Evolutionary conservation across 2,113 vertebrate genomes (phyloP).

Genomic region (Dasypus novemcinctus): DNA sequence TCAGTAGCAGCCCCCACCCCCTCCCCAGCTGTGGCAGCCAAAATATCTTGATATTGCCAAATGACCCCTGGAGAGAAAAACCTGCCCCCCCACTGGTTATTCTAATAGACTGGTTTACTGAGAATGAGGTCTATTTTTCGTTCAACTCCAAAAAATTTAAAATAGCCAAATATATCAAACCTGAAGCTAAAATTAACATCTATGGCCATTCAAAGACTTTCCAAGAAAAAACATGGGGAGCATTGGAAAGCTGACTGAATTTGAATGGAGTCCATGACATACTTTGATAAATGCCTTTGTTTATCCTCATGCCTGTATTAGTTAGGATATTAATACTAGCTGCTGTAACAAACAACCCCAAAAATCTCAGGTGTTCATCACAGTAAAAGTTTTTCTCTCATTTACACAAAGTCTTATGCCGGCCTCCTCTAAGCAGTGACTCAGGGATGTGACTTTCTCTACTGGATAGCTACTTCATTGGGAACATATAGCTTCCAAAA

Average conservation of each 20-base stretch:
- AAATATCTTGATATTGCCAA: not conserved
- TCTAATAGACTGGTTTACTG: not conserved
- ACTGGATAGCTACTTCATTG: not conserved
- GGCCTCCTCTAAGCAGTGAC: not conserved
- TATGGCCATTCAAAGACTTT: constrained; percentile 26
- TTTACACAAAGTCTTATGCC: not conserved
- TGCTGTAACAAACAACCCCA: not conserved
- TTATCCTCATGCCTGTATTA: not conserved
- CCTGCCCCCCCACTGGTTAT: not conserved
- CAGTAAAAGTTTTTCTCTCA: not conserved
- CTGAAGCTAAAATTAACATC: not conserved
- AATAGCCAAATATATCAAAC: not conserved
- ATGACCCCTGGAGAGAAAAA: not conserved
- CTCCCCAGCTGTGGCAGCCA: not conserved
- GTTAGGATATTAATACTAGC: not conserved
- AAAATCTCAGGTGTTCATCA: not conserved
- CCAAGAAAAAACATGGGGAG: not conserved
- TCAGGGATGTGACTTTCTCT: not conserved
- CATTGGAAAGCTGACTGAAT: not conserved
- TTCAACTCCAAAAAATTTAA: not conserved
- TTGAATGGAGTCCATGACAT: not conserved
- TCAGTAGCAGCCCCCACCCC: not conserved
- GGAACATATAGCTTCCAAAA: not conserved
- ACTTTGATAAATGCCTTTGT: not conserved
- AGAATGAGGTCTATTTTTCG: not conserved